These are phyloP conservation scores for Agrochola lota DNA, from an alignment of 2,888 invertebrate genomes.

Conservation along the genomic window DNA sequence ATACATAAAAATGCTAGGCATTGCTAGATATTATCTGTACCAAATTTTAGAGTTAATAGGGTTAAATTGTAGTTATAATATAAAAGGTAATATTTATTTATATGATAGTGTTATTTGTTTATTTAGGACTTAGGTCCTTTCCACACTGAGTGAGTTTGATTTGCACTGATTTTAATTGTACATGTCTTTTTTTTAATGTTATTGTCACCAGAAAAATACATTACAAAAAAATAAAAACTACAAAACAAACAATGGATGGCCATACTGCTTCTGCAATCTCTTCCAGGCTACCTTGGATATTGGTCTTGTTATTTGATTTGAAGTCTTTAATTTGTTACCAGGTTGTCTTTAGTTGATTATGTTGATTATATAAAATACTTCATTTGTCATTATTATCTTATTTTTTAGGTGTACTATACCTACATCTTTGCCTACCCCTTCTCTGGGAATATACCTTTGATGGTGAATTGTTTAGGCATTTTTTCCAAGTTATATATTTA, in stretches of 20 bases:
- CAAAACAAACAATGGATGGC: background rate
- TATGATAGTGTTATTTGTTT: slow-evolving; percentile 8
- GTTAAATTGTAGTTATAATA: background rate
- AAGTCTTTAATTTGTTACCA: background rate
- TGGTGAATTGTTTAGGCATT: background rate
- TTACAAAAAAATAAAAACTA: background rate
- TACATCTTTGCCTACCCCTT: background rate
- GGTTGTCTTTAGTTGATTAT: too few relatives aligned
- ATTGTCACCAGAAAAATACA: background rate
- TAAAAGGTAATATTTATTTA: background rate
- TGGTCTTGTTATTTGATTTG: background rate
- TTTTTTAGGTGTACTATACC: background rate
- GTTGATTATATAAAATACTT: background rate
- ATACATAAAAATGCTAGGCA: slow-evolving; percentile 32
- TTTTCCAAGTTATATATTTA: background rate
- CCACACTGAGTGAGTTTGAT: background rate
- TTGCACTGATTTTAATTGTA: slow-evolving; percentile 9
- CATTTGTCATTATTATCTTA: background rate
- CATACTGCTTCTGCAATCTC: background rate
- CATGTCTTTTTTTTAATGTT: background rate
- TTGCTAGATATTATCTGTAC: slow-evolving; percentile 35
- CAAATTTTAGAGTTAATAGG: slow-evolving; percentile 17
- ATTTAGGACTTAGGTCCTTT: background rate
- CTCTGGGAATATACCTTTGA: background rate
- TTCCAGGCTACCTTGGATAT: background rate